Evolutionary conservation across 1,140 invertebrate species (phyloP), one percentile per base, ranked within the genome.

Genomic region (Hyposmocoma kahamanoa): DNA sequence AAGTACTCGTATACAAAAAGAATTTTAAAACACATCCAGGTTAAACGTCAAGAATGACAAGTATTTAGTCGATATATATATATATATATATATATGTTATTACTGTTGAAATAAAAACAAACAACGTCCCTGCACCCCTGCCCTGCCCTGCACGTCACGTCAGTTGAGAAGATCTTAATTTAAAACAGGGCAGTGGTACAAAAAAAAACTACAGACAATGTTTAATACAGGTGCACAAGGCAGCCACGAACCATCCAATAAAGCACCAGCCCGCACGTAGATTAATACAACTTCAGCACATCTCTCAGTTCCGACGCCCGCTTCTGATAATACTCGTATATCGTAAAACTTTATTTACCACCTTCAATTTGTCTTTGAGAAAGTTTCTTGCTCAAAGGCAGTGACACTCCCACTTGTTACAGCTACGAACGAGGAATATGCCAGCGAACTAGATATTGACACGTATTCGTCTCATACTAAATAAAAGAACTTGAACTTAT

Each of bases 1-100:
- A 74, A 71, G 76, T 80, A 65, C 71, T 60, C 65, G 66, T 71
- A 58, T 62, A 76, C 73, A 82, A 82, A 82, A 84, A 78, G 74
- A 84, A 77, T 80, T 80, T 77, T 75, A 84, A 82, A 67, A 79
- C 67, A 63, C 67, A 65, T 59, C 67, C 55, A 63, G 55, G 62
- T 58, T 61, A 41, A 68, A 69, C 59, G 70, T n/a, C n/a, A n/a
- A n/a, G n/a, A n/a, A n/a, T n/a, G n/a, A n/a, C n/a, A n/a, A n/a
- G n/a, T n/a, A n/a, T n/a, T n/a, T n/a, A n/a, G n/a, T n/a, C n/a
- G n/a, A n/a, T n/a, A n/a, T n/a, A n/a, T n/a, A n/a, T n/a, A n/a
- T n/a, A n/a, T n/a, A n/a, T n/a, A n/a, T n/a, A n/a, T n/a, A n/a
- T n/a, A n/a, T n/a, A n/a, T n/a, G n/a, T n/a, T n/a, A n/a, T n/a